phyloP scores from a whole-genome alignment of 2,113 vertebrate genomes.

The Mirounga angustirostris region DNA sequence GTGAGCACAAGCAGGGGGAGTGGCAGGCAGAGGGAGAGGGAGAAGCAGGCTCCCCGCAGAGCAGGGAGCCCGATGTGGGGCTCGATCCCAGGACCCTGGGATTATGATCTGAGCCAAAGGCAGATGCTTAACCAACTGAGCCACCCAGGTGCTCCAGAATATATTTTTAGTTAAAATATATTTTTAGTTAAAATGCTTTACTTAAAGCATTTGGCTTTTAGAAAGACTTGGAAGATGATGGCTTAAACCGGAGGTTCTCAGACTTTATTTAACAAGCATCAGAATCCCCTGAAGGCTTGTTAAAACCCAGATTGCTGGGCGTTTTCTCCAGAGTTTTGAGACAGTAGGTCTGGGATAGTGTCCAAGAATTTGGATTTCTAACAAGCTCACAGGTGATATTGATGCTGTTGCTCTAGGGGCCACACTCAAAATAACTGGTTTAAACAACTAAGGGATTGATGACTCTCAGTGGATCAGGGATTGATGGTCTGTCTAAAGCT shows the following conservation, averaged over 20 bases:
- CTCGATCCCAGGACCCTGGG: too few relatives aligned
- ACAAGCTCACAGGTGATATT: background rate
- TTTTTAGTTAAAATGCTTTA: background rate
- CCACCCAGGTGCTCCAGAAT: background rate
- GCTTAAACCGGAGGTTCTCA: background rate
- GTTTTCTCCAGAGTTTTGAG: background rate
- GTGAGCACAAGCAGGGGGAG: too few relatives aligned
- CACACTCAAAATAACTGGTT: background rate
- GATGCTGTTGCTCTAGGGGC: background rate
- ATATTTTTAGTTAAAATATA: background rate
- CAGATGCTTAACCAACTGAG: too few relatives aligned
- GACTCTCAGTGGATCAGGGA: background rate
- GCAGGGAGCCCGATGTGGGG: too few relatives aligned
- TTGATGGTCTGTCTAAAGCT: background rate
- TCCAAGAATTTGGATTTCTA: background rate
- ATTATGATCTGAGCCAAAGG: too few relatives aligned
- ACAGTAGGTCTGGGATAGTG: background rate
- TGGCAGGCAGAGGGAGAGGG: too few relatives aligned
- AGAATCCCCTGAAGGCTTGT: background rate
- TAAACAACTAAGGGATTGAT: background rate
- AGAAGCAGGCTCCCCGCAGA: too few relatives aligned
- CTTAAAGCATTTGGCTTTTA: background rate
- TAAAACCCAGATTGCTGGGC: background rate
- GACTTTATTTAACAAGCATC: background rate
- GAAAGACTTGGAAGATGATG: background rate